Percentiles rank a stretch among this genome's conserved stretches.
Evolutionary conservation across 2,113 vertebrate genomes (phyloP).

Genomic region (Felis chaus): DNA sequence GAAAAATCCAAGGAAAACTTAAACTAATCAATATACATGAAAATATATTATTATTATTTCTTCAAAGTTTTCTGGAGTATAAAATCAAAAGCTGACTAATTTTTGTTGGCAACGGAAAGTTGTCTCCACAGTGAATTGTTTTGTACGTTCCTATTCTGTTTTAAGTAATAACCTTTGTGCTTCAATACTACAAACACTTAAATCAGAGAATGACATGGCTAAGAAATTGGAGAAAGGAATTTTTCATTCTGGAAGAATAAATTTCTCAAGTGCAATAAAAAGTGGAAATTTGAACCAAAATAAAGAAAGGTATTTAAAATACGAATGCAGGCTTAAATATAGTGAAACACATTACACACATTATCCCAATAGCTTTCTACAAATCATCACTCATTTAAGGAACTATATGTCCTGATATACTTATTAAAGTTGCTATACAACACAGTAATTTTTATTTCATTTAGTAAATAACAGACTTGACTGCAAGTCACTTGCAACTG

Average conservation of each 20-base stretch:
- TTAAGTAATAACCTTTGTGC: neutral
- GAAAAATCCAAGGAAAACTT: conserved; percentile 9
- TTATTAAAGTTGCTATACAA: neutral
- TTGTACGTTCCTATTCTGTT: neutral
- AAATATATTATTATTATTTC: neutral
- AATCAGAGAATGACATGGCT: neutral
- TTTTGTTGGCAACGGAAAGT: neutral
- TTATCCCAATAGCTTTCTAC: neutral
- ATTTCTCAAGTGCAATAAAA: neutral
- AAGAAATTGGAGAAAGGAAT: neutral
- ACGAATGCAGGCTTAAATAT: neutral
- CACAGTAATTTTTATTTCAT: conserved; percentile 14
- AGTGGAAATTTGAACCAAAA: neutral
- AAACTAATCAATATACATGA: neutral
- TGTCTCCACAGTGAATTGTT: neutral
- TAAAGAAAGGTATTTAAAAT: neutral
- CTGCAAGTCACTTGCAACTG: neutral
- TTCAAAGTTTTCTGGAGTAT: neutral
- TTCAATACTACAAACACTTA: neutral
- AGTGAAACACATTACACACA: neutral
- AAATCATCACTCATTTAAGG: neutral
- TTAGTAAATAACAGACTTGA: neutral
- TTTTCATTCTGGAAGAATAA: neutral
- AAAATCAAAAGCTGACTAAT: neutral
- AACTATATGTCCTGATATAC: neutral